Conservation (phyloP, 2,797 vertebrate genomes). For the Esox masquinongy region DNA sequence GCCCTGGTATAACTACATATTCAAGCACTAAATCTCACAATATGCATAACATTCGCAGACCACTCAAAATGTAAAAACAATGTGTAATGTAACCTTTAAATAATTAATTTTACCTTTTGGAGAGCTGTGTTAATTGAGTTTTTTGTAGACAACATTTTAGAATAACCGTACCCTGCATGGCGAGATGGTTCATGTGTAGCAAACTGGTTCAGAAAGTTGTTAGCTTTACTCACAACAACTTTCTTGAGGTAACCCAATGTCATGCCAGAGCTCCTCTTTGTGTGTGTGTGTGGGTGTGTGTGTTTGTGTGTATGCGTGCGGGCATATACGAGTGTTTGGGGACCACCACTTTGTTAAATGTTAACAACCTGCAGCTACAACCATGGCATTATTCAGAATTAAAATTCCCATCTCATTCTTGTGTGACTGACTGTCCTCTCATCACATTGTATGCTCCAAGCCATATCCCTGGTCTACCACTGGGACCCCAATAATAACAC, state of each 20-base stretch:
- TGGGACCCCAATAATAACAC: conserved; percentile 23
- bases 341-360: neutral
- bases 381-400: conserved; percentile 30
- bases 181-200: neutral
- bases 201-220: conserved; percentile 6
- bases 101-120: neutral
- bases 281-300: conserved; percentile 35
- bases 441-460: conserved; percentile 17
- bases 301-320: neutral
- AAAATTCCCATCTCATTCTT: conserved; percentile 60
- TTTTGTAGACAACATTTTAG: neutral
- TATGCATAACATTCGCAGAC: no score
- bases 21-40: neutral
- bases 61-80: neutral
- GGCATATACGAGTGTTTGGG: neutral
- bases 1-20: neutral
- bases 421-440: conserved; percentile 40
- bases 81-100: neutral
- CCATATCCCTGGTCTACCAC: conserved; percentile 29
- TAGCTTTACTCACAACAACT: neutral
- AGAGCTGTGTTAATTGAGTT: neutral
- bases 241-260: neutral
- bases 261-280: conserved; percentile 25
- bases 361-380: neutral
- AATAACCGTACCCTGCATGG: neutral